These are phyloP conservation scores for Diabrotica undecimpunctata DNA, from an alignment of 1,140 invertebrate genomes.

Conservation along the genomic window DNA sequence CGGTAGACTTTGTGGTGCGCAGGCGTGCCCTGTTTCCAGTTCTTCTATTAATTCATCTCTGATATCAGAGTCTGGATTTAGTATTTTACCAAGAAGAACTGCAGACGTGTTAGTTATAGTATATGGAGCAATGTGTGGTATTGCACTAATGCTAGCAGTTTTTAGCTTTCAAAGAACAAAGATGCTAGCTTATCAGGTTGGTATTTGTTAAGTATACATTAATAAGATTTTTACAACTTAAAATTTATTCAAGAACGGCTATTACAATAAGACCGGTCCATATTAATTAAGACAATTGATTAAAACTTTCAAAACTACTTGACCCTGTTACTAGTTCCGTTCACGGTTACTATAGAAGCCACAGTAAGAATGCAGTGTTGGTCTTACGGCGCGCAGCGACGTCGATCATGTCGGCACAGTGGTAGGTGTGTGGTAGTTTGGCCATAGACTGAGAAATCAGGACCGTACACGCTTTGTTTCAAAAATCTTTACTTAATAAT, in stretches of 20 bases:
- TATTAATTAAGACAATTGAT: no score
- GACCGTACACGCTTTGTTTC: no score
- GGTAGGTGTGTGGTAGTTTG: no score
- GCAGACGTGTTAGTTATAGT: slow-evolving; percentile 51
- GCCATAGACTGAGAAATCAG: no score
- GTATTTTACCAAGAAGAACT: slow-evolving; percentile 46
- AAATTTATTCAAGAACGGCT: background rate
- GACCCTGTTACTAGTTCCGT: no score
- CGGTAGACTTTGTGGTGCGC: slow-evolving; percentile 53
- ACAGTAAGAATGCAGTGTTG: no score
- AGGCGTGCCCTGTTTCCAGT: slow-evolving; percentile 49
- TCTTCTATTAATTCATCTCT: slow-evolving; percentile 5
- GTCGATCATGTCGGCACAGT: no score
- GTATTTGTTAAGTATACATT: background rate
- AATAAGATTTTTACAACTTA: background rate
- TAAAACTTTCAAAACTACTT: no score
- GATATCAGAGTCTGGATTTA: slow-evolving; percentile 23
- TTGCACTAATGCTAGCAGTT: slow-evolving; percentile 53
- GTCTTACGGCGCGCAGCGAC: no score
- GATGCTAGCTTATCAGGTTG: slow-evolving; percentile 29
- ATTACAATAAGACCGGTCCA: no score
- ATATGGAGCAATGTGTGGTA: slow-evolving; percentile 54
- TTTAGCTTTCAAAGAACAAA: slow-evolving; percentile 52
- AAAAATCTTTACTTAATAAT: no score
- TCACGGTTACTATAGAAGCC: no score